Base-by-base conservation (phyloP, 1,140 invertebrate species). In the Zaprionus africanus region DNA sequence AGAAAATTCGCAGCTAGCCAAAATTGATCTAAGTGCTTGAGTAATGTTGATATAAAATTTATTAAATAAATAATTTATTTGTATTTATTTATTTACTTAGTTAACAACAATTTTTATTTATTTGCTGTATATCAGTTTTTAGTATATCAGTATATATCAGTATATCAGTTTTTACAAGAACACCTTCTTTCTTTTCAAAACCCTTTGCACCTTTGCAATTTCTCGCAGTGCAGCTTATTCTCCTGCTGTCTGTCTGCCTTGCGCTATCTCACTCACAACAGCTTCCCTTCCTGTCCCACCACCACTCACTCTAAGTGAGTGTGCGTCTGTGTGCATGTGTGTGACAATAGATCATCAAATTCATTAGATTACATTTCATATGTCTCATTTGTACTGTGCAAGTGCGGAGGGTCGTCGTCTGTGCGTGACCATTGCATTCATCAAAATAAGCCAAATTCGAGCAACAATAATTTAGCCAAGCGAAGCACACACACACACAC, bases 311-410 rank as follows among this genome's bases (percentile, higher is more conserved):
- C 5, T 41, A 19, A n/a, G 36, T 54, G 15, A 51, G 19, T 34
- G 31, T 24, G 11, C 51, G 54, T 41, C n/a, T 34, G 24, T 41
- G 19, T 54, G 22, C 51, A n/a, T 38, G 24, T 63, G 56, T 60
- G 22, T 70, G 76, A 88, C 84, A 88, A 90, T 88, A 88, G 85
- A 88, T 88, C 84, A 88, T 88, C 84, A 90, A 88, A 88, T 88
- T 88, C 84, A 88, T 88, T 84, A 84, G 65, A 82, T 88, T 88
- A 88, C 84, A 88, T 88, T 90, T 81, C 78, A 90, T 84, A 90
- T 88, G 84, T 84, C 84, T 83, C 78, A 74, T 70, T 69, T 78
- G 84, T 59, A 68, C 53, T 54, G 28, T 17, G 24, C 31, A 34
- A n/a, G 46, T 24, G 46, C 19, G 1, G 22, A 57, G 54, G 17